phyloP scores from a whole-genome alignment of 1,140 invertebrate species.

The Neelides sp. region DNA sequence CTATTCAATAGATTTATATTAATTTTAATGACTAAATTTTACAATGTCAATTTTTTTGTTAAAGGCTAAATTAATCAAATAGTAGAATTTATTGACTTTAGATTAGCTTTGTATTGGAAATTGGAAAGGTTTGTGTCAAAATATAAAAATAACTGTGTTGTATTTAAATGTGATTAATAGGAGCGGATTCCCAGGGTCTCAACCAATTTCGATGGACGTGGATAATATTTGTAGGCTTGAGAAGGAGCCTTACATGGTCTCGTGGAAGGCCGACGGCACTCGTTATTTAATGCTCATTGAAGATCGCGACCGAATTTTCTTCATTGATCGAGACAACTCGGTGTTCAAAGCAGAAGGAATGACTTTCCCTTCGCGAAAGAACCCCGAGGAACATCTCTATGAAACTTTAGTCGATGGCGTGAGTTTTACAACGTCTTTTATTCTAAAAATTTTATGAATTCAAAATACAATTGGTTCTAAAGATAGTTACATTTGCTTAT shows the following conservation, averaged over 20 bases:
- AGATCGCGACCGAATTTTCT: constrained; percentile 69
- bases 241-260: constrained; percentile 80
- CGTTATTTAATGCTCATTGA: constrained; percentile 96
- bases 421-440: constrained; percentile 34
- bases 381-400: constrained; percentile 53
- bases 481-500: no score
- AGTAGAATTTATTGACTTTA: not conserved
- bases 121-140: no score
- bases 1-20: no score
- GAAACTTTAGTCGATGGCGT: constrained; percentile 89
- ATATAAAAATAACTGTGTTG: constrained; percentile 5
- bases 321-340: constrained; percentile 88
- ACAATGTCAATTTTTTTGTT: no score
- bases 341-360: constrained; percentile 77
- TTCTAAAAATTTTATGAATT: no score
- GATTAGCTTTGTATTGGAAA: no score
- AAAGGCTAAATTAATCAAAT: no score
- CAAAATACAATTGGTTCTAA: no score
- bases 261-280: constrained; percentile 98
- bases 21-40: no score
- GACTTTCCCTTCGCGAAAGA: constrained; percentile 61
- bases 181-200: constrained; percentile 82
- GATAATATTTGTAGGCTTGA: constrained; percentile 64
- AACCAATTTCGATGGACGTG: constrained; percentile 90
- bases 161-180: constrained; percentile 35